Percentiles rank a stretch among this genome's conserved stretches.
Evolutionary conservation across 2,113 vertebrate genomes (phyloP).

Genomic region (Chionis minor): DNA sequence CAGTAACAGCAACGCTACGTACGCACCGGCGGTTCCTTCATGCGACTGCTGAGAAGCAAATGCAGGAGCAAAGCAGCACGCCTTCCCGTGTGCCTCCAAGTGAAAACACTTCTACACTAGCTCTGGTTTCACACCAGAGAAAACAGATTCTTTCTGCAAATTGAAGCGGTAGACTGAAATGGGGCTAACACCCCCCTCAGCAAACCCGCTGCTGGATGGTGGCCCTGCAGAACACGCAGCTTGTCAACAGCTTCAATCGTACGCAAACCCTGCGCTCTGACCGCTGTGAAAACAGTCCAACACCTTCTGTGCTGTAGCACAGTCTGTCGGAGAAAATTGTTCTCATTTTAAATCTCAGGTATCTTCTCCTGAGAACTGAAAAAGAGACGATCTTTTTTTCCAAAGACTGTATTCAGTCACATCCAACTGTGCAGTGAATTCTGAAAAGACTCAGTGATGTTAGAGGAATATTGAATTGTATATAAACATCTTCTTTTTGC

Average conservation of each 20-base stretch:
- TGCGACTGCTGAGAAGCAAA: neutral
- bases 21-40: accelerated
- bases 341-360: neutral
- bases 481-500: neutral
- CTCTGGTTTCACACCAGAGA: neutral
- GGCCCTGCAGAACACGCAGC: neutral
- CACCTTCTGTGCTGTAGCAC: neutral
- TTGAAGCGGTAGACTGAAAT: neutral
- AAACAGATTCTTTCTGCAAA: neutral
- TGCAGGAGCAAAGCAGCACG: neutral
- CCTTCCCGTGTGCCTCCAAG: neutral
- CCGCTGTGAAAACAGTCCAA: neutral
- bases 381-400: neutral
- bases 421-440: neutral
- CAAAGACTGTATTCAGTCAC: neutral
- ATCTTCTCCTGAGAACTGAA: neutral
- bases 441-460: neutral
- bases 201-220: neutral
- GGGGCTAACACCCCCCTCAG: neutral
- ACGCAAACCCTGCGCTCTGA: neutral
- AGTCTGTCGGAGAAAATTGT: neutral
- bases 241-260: neutral
- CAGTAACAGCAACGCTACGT: accelerated
- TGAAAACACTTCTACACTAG: neutral
- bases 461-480: neutral